Conservation (phyloP, 2,113 vertebrate genomes). For the Daphoenositta chrysoptera region DNA sequence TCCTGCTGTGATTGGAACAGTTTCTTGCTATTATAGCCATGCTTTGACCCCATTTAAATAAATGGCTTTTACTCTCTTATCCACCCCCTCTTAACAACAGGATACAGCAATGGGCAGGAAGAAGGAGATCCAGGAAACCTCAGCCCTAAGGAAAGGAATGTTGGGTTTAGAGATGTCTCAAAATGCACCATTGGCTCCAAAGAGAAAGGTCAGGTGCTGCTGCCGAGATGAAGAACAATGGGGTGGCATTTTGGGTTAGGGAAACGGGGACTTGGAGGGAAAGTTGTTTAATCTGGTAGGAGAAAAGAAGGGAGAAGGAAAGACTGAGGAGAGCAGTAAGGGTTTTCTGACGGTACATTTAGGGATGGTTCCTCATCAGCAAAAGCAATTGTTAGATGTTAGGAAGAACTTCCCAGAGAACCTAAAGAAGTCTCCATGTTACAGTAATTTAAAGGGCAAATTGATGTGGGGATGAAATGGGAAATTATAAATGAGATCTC, state of each 20-base stretch:
- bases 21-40: neutral
- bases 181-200: neutral
- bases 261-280: neutral
- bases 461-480: neutral
- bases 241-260: neutral
- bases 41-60: neutral
- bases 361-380: neutral
- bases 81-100: rapidly evolving
- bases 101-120: neutral
- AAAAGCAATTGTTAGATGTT: neutral
- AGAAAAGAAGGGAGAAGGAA: neutral
- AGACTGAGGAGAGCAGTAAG: neutral
- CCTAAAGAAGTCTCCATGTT: neutral
- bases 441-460: neutral
- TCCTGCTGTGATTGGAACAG: neutral
- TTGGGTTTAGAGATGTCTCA: neutral
- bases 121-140: neutral
- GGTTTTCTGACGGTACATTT: rapidly evolving
- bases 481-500: neutral
- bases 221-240: neutral
- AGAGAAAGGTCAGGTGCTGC: neutral
- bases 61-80: neutral
- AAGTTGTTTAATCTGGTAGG: neutral
- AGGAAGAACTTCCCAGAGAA: neutral
- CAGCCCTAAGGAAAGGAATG: neutral